A percentile compares a stretch with the other conserved stretches of the same genome.
Evolutionary conservation across 2,888 invertebrate genomes (phyloP).

Genomic region (Galerucella calmariensis): DNA sequence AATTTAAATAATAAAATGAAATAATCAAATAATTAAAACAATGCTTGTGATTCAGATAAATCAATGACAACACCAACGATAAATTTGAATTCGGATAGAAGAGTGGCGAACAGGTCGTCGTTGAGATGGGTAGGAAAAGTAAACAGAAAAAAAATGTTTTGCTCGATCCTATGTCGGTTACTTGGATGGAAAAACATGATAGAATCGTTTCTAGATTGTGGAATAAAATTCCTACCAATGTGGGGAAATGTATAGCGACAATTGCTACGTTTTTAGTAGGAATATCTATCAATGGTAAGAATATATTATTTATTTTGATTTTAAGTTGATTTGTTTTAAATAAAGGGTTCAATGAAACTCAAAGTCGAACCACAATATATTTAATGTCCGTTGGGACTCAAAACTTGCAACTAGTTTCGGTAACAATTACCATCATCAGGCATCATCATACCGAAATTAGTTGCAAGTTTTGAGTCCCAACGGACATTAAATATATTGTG

Average conservation of each 20-base stretch:
- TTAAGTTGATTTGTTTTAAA: slow-evolving; percentile 15
- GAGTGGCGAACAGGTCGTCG: neutral
- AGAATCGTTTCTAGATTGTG: slow-evolving; percentile 69
- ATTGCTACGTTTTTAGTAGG: slow-evolving; percentile 73
- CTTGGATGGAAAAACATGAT: slow-evolving; percentile 72
- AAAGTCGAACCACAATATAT: too few species aligned
- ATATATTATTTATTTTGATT: neutral
- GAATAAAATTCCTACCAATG: slow-evolving; percentile 68
- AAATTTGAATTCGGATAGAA: slow-evolving; percentile 2
- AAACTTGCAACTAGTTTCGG: too few species aligned
- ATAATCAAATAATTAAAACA: neutral
- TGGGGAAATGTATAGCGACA: slow-evolving; percentile 70
- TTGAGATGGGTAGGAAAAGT: slow-evolving; percentile 27
- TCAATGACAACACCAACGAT: neutral
- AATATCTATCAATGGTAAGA: slow-evolving; percentile 71
- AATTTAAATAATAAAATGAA: neutral
- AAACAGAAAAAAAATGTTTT: slow-evolving; percentile 16
- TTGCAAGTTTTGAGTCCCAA: too few species aligned
- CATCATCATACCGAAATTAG: too few species aligned
- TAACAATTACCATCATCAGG: too few species aligned
- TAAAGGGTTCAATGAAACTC: too few species aligned
- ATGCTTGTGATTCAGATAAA: neutral
- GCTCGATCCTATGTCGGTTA: slow-evolving; percentile 68
- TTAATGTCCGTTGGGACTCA: too few species aligned
- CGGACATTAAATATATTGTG: too few species aligned